These are phyloP conservation scores for Eristalis tenax DNA, from an alignment of 2,888 invertebrate species.

Conservation along the genomic window DNA sequence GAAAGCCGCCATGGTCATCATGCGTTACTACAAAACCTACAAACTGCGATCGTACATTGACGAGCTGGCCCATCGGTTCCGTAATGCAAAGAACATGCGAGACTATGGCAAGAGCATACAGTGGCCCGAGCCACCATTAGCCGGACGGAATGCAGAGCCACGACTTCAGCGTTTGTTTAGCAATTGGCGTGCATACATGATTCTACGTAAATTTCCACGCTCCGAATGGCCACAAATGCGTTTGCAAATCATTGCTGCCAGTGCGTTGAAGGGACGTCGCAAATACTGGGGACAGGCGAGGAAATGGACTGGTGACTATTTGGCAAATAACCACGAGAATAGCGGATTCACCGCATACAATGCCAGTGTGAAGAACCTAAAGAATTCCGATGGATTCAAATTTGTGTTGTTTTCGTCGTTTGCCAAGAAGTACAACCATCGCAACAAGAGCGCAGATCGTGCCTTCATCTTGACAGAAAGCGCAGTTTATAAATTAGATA, in stretches of 20 bases:
- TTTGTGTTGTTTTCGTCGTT: constrained; percentile 81
- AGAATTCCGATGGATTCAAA: constrained; percentile 86
- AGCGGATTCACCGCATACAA: constrained; percentile 85
- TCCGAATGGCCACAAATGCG: constrained; percentile 94
- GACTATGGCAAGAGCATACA: constrained; percentile 89
- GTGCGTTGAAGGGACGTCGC: constrained; percentile 85
- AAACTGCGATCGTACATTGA: constrained; percentile 88
- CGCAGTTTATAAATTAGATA: constrained; percentile 93
- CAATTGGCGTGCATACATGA: constrained; percentile 94
- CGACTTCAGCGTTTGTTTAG: constrained; percentile 85
- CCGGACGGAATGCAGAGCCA: constrained; percentile 85
- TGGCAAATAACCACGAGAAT: constrained; percentile 87
- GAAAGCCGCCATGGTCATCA: constrained; percentile 92
- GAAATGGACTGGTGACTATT: constrained; percentile 93
- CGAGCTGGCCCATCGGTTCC: constrained; percentile 85
- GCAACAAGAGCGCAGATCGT: constrained; percentile 92
- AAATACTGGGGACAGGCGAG: constrained; percentile 88
- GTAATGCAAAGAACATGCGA: constrained; percentile 84
- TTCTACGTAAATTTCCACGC: constrained; percentile 89
- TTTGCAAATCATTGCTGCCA: constrained; percentile 89
- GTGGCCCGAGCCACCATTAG: constrained; percentile 92
- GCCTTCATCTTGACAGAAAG: constrained; percentile 93
- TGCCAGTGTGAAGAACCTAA: constrained; percentile 86
- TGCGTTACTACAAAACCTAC: constrained; percentile 88
- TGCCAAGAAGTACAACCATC: constrained; percentile 81